Evolutionary conservation across 2,888 invertebrate genomes (phyloP), one percentile per base, ranked within the genome.

Genomic region (Stenodema calcarata): DNA sequence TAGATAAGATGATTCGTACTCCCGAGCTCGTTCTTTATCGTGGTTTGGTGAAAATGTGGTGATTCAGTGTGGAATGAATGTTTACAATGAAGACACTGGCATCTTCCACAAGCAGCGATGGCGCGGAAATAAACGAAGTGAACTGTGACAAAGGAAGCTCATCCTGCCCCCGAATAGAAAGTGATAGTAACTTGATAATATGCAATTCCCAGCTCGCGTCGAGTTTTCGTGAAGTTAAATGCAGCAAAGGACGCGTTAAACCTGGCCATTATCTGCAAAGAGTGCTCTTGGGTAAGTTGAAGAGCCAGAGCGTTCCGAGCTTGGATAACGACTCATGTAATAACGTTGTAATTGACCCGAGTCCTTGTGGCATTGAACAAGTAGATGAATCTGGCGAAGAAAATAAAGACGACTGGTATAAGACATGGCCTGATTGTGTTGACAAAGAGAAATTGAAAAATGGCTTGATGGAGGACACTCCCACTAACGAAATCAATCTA

Each of bases 351-450:
- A 44, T 18, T 27, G 75, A 23, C 54, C 42, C 28, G 30, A 54
- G 44, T 23, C 44, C 47, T 28, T 70, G 23, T 35, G 47, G 70
- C 18, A 50, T 78, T 75, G 11, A 42, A 9, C 23, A 27, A 42
- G 75, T 73, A 11, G 18, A 18, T n/a, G 27, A 42, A 11, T 80
- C 80, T 30, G 87, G 80, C 18, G 85, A 82, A 27, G 81, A 85
- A 30, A 76, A 81, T 41, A 89, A 88, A 87, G 91, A 91, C 86
- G 88, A 90, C 78, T 92, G 92, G 92, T 92, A 92, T 89, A 92
- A 91, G 90, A 92, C 92, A 35, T 92, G 92, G 92, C 92, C 92
- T 30, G 92, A 92, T 90, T 90, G 92, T 88, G 91, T 90, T 89
- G 87, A 91, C 91, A 89, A 87, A 90, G 86, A 91, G 90, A 84